These are phyloP conservation scores for Lymantria monacha DNA, from an alignment of 2,888 invertebrate genomes.

Conservation along the genomic window DNA sequence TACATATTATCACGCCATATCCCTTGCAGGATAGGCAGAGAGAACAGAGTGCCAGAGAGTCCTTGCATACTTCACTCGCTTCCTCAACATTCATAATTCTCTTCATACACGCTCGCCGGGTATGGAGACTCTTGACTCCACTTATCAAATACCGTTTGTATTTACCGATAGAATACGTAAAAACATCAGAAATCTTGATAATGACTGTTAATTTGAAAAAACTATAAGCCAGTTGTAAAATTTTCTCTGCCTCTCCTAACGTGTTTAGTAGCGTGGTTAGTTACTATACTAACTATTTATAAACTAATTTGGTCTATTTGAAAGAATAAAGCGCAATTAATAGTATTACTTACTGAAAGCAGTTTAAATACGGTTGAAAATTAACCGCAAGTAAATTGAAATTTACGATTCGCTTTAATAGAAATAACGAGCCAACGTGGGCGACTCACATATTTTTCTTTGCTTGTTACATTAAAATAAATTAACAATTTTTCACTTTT, in stretches of 20 bases:
- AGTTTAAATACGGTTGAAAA: background rate
- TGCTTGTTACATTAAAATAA: constrained; percentile 9
- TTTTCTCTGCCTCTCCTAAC: background rate
- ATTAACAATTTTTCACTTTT: background rate
- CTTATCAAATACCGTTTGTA: no score
- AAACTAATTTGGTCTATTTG: background rate
- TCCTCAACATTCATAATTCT: no score
- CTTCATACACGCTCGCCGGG: no score
- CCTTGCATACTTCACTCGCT: no score
- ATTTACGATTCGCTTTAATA: constrained; percentile 43
- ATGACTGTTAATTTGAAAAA: no score
- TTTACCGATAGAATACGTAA: no score
- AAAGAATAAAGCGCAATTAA: background rate
- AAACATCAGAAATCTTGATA: no score
- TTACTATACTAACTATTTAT: background rate
- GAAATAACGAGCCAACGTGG: constrained; percentile 46
- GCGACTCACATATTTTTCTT: constrained; percentile 33
- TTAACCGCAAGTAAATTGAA: constrained; percentile 22
- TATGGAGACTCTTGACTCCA: no score
- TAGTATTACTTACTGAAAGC: background rate
- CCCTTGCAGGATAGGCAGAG: no score
- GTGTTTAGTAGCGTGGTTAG: background rate
- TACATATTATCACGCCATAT: no score
- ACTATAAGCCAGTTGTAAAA: no score
- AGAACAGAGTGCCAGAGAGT: no score